phyloP scores from a whole-genome alignment of 2,113 vertebrate species.

The Arothron firmamentum region DNA sequence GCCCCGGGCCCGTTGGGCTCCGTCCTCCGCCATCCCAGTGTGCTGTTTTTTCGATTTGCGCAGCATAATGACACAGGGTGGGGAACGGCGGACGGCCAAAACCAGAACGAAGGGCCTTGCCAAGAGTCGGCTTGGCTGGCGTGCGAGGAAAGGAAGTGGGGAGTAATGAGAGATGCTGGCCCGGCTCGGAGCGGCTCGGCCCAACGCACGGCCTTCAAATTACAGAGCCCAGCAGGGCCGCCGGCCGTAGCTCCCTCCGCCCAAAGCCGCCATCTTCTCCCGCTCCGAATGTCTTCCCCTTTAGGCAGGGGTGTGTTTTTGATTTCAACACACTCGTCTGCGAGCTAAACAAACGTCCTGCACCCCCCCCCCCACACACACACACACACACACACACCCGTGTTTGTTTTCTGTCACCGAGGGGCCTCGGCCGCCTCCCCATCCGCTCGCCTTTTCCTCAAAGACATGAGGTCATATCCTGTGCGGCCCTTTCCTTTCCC shows the following conservation, averaged over 20 bases:
- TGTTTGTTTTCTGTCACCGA: constrained; percentile 68
- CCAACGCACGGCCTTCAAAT: constrained; percentile 70
- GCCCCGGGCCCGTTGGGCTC: constrained; percentile 14
- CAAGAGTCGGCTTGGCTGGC: constrained; percentile 85
- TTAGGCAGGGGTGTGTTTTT: neutral
- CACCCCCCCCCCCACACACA: constrained; percentile 10
- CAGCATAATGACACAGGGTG: constrained; percentile 91
- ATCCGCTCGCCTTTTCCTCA: constrained; percentile 79
- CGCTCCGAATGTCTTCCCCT: constrained; percentile 20
- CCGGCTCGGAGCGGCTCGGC: constrained; percentile 62
- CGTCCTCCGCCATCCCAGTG: constrained; percentile 9
- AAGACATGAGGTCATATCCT: constrained; percentile 92
- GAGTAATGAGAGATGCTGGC: constrained; percentile 79
- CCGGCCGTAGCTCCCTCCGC: constrained; percentile 62
- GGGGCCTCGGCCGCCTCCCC: constrained; percentile 67
- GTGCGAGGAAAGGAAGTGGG: constrained; percentile 76
- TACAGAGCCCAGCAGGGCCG: constrained; percentile 69
- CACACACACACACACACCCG: no score
- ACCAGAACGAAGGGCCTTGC: constrained; percentile 84
- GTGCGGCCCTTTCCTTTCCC: constrained; percentile 85
- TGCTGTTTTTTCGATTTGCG: constrained; percentile 81
- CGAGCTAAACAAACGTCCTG: no score
- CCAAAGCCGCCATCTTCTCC: constrained; percentile 70
- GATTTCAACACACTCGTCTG: neutral
- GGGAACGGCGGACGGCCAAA: constrained; percentile 86